phyloP scores from a whole-genome alignment of 2,888 invertebrate genomes.

The Drosophila planitibia region DNA sequence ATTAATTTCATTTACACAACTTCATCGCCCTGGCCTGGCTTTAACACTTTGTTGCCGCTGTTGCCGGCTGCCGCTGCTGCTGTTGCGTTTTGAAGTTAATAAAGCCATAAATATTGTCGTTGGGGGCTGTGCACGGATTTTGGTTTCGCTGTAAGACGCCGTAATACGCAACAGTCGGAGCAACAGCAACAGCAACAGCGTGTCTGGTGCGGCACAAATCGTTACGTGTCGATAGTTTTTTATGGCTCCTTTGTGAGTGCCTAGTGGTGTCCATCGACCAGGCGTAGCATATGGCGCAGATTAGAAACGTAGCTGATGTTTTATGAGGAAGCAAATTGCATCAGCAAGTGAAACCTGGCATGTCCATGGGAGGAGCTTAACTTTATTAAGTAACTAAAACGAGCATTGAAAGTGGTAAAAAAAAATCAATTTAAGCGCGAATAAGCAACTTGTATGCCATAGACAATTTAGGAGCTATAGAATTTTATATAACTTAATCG shows the following conservation, averaged over 20 bases:
- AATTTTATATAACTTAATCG: constrained; percentile 16
- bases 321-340: constrained; percentile 62
- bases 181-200: constrained; percentile 31
- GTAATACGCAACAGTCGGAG: constrained; percentile 69
- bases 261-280: constrained; percentile 34
- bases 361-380: constrained; percentile 58
- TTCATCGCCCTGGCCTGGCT: constrained; percentile 74
- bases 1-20: constrained; percentile 81
- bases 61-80: constrained; percentile 34
- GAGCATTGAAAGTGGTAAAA: constrained; percentile 18
- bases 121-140: constrained; percentile 74
- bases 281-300: constrained; percentile 68
- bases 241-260: constrained; percentile 70
- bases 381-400: constrained; percentile 48
- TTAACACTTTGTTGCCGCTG: constrained; percentile 63
- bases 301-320: constrained; percentile 71
- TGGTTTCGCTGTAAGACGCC: constrained; percentile 58
- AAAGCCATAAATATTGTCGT: constrained; percentile 77
- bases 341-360: constrained; percentile 57
- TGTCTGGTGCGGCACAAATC: constrained; percentile 69
- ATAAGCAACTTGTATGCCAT: background rate
- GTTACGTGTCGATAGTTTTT: constrained; percentile 74
- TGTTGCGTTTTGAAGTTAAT: constrained; percentile 78
- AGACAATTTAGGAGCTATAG: constrained; percentile 2
- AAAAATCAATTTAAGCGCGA: constrained; percentile 34